Conservation (phyloP, 2,888 invertebrate species). For the Drosophila kanekoi region DNA sequence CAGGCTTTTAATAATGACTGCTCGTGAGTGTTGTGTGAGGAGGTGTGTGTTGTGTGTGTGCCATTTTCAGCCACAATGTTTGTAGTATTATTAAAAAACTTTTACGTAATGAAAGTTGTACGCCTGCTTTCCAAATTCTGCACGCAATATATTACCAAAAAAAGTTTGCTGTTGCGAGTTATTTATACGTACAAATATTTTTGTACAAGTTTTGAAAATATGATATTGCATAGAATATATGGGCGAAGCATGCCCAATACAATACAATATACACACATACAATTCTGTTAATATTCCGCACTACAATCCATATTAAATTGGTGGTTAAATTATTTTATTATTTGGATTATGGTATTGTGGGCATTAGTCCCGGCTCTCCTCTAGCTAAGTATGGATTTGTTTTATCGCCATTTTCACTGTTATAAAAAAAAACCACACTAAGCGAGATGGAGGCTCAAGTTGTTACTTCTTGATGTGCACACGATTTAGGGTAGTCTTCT, state of each 20-base stretch:
- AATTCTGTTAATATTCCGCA: not conserved
- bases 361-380: conserved; percentile 4
- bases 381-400: not conserved
- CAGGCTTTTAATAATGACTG: conserved; percentile 60
- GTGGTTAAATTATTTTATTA: conserved; percentile 29
- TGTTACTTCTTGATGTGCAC: conserved; percentile 37
- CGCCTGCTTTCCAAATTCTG: conserved; percentile 65
- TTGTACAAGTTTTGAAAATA: conserved; percentile 41
- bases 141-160: conserved; percentile 56
- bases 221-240: conserved; percentile 43
- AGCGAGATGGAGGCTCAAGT: conserved; percentile 34
- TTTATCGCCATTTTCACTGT: conserved; percentile 49
- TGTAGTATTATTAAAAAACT: conserved; percentile 78
- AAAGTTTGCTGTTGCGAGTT: conserved; percentile 49
- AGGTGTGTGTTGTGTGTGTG: conserved; percentile 15
- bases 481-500: conserved; percentile 18
- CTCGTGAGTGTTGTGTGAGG: conserved; percentile 19
- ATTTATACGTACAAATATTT: conserved; percentile 65
- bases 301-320: conserved; percentile 7
- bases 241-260: conserved; percentile 11
- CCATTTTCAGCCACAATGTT: conserved; percentile 58
- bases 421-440: conserved; percentile 40
- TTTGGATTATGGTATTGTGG: conserved; percentile 45
- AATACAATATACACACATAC: conserved; percentile 10
- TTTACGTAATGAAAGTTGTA: conserved; percentile 74